phyloP scores from a whole-genome alignment of 2,113 vertebrate species.

The Aix galericulata region DNA sequence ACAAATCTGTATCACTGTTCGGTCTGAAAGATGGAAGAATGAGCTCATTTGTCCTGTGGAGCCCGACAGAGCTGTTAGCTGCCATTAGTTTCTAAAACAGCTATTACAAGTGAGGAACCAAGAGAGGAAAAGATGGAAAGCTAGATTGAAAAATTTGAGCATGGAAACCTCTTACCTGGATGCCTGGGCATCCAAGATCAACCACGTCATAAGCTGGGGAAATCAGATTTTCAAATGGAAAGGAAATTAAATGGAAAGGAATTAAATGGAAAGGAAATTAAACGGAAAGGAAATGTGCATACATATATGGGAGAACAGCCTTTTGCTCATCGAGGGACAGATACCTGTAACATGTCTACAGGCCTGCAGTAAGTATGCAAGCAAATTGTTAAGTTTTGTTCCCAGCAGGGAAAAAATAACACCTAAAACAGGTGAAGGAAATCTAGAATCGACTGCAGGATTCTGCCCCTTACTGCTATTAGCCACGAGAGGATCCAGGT shows the following conservation, averaged over 20 bases:
- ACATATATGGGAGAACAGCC: neutral
- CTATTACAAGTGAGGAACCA: neutral
- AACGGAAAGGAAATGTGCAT: neutral
- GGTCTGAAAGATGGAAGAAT: neutral
- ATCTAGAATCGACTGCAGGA: neutral
- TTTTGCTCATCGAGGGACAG: neutral
- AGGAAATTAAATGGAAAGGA: neutral
- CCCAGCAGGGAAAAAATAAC: neutral
- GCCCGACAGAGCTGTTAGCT: neutral
- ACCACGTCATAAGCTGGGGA: neutral
- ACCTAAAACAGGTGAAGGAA: neutral
- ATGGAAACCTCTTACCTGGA: neutral
- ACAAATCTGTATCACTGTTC: neutral
- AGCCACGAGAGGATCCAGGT: neutral
- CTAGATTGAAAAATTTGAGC: neutral
- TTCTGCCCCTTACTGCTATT: neutral
- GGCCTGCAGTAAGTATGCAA: neutral
- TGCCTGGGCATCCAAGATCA: neutral
- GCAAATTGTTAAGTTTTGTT: neutral
- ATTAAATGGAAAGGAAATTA: conserved; percentile 1
- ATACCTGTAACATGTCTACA: neutral
- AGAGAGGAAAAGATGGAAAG: neutral
- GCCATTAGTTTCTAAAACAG: neutral
- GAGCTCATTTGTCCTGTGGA: neutral
- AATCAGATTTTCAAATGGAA: neutral